These are phyloP conservation scores for Thymallus thymallus DNA, from an alignment of 2,113 vertebrate species.

Conservation along the genomic window DNA sequence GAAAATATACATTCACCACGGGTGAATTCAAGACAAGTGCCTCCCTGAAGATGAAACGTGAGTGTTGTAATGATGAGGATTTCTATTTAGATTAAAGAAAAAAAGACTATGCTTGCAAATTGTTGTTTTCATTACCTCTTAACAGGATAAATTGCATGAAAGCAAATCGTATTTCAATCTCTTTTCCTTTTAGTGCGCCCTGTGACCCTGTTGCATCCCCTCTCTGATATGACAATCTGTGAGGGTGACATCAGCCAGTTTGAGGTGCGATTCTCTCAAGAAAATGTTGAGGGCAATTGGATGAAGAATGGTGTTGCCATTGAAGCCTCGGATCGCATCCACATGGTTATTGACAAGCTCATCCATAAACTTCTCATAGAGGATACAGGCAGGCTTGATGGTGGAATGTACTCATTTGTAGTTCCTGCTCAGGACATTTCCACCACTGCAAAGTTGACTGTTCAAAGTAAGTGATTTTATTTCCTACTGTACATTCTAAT, in stretches of 20 bases:
- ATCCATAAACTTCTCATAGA: conserved; percentile 92
- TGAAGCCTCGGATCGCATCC: conserved; percentile 82
- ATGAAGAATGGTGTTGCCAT: conserved; percentile 85
- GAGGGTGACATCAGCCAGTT: conserved; percentile 97
- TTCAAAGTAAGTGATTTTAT: conserved; percentile 82
- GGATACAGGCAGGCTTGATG: conserved; percentile 86
- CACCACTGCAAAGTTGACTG: conserved; percentile 79
- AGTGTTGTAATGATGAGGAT: conserved; percentile 52
- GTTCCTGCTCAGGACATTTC: conserved; percentile 84
- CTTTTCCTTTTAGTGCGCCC: conserved; percentile 80
- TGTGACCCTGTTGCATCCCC: conserved; percentile 87
- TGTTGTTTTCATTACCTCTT: not conserved
- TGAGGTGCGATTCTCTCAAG: conserved; percentile 93
- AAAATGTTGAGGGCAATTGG: conserved; percentile 92
- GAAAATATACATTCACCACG: conserved; percentile 87
- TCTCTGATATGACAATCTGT: conserved; percentile 89
- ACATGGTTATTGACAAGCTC: conserved; percentile 89
- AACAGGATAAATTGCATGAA: not conserved
- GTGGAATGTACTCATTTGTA: conserved; percentile 84
- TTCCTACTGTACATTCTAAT: not conserved
- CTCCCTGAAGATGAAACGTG: conserved; percentile 92
- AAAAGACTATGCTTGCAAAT: not conserved
- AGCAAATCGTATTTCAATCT: conserved; percentile 12
- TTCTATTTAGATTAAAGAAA: not conserved
- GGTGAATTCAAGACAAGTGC: conserved; percentile 83